These are phyloP conservation scores for Channa maculata DNA, from an alignment of 2,113 vertebrate species.

Conservation along the genomic window DNA sequence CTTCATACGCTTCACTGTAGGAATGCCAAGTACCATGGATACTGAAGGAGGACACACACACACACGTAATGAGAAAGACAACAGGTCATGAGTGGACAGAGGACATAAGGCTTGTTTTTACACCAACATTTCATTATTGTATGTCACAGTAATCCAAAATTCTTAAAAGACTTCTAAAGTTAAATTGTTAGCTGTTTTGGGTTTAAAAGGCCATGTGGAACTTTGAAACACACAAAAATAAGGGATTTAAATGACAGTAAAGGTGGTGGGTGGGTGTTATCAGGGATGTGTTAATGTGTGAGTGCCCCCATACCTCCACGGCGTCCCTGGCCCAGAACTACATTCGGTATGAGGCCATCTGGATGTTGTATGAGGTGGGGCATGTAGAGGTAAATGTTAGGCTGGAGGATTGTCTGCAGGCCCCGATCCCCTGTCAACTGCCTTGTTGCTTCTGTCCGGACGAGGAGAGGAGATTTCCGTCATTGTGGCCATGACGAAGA, in stretches of 20 bases:
- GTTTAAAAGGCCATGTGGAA: no score
- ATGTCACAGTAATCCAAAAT: no score
- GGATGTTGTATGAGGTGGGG: conserved; percentile 84
- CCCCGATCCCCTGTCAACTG: background rate
- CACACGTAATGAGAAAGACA: background rate
- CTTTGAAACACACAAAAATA: no score
- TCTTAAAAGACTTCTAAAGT: no score
- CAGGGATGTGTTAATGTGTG: background rate
- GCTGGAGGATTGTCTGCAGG: conserved; percentile 33
- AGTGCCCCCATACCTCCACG: conserved; percentile 78
- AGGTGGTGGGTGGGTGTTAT: background rate
- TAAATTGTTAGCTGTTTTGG: no score
- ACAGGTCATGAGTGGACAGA: background rate
- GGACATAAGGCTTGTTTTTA: no score
- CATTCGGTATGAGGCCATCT: conserved; percentile 80
- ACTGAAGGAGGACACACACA: conserved; percentile 75
- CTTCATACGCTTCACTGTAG: conserved; percentile 87
- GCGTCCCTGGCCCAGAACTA: conserved; percentile 84
- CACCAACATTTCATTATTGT: no score
- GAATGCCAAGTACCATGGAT: conserved; percentile 89
- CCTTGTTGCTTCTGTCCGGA: conserved; percentile 28
- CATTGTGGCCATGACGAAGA: no score
- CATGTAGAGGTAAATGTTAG: conserved; percentile 82
- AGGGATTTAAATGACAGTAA: no score
- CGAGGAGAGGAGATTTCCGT: background rate